A percentile compares a stretch with the other conserved stretches of the same genome.
phyloP scores from a whole-genome alignment of 2,888 invertebrate species.

The Thecocarcelia acutangulata region DNA sequence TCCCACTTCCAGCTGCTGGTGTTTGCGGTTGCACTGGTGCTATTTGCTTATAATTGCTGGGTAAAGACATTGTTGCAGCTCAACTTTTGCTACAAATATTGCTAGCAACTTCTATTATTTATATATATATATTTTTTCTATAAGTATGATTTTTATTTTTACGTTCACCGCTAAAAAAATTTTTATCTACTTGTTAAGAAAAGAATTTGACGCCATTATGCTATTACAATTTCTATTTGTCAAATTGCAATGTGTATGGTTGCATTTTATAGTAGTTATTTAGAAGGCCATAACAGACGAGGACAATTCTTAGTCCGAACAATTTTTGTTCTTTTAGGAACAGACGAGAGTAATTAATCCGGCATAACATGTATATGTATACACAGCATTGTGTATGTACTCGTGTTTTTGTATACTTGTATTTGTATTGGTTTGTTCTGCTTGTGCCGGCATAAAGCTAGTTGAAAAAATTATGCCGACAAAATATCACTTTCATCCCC shows the following conservation, averaged over 20 bases:
- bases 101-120: neutral
- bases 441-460: too few species aligned
- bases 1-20: slow-evolving; percentile 75
- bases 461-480: too few species aligned
- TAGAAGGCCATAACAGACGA: too few species aligned
- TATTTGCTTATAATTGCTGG: slow-evolving; percentile 92
- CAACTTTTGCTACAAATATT: neutral
- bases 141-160: slow-evolving; percentile 24
- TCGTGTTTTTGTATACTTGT: too few species aligned
- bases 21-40: slow-evolving; percentile 82
- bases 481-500: too few species aligned
- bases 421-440: too few species aligned
- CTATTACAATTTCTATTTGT: slow-evolving; percentile 56
- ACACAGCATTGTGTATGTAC: too few species aligned
- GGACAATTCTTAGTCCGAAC: too few species aligned
- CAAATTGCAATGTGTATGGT: slow-evolving; percentile 21
- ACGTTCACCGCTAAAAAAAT: slow-evolving; percentile 26
- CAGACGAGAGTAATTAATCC: too few species aligned
- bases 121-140: slow-evolving; percentile 4
- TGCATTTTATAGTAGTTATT: slow-evolving; percentile 2
- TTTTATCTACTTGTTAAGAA: slow-evolving; percentile 49
- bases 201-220: slow-evolving; percentile 64
- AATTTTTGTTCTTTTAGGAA: too few species aligned
- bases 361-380: too few species aligned
- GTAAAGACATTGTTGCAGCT: slow-evolving; percentile 86